Evolutionary conservation across 2,797 vertebrate species (phyloP).

Genomic region (Malurus leucopterus): DNA sequence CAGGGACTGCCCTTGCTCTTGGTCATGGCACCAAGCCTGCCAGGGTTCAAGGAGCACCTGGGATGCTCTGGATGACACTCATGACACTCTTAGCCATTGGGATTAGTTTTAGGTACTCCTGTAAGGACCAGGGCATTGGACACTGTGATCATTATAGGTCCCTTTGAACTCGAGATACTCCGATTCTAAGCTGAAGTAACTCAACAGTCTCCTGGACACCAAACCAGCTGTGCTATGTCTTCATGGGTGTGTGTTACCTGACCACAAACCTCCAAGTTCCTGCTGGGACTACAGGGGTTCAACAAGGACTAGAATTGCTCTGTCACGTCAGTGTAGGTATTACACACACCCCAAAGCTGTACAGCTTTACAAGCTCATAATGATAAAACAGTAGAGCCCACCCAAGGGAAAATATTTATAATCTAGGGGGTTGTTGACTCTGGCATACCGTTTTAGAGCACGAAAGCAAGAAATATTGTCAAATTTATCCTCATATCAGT

Average conservation of each 20-base stretch:
- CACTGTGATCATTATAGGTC: background rate
- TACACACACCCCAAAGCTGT: background rate
- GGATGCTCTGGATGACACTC: background rate
- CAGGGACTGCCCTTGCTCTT: background rate
- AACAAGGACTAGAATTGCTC: background rate
- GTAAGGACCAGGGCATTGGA: background rate
- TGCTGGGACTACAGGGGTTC: background rate
- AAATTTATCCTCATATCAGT: background rate
- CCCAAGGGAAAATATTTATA: background rate
- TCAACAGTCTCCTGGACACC: background rate
- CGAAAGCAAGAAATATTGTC: background rate
- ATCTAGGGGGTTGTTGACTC: background rate
- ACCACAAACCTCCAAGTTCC: background rate
- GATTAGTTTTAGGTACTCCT: background rate
- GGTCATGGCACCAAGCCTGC: background rate
- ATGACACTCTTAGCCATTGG: fast-evolving
- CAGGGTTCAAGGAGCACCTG: background rate
- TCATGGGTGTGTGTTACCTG: background rate
- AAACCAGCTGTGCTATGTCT: background rate
- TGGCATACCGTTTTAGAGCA: background rate
- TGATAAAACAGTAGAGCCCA: background rate
- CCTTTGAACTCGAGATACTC: background rate
- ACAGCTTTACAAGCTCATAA: background rate
- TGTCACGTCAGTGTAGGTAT: background rate
- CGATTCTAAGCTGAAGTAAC: background rate